Conservation (phyloP, 1,140 invertebrate genomes). For the Cyclina sinensis region DNA sequence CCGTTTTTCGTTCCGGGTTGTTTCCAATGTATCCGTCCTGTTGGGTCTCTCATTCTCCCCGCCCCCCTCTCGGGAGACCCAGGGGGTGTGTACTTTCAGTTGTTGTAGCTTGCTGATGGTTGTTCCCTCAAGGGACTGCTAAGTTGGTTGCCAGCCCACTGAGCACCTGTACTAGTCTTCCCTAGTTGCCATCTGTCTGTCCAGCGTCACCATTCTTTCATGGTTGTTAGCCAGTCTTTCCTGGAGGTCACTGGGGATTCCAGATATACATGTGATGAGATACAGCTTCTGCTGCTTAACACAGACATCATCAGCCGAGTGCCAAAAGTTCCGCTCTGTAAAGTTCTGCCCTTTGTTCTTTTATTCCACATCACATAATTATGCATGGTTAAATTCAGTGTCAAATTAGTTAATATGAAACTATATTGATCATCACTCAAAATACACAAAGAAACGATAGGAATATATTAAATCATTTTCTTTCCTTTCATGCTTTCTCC, state of each 20-base stretch:
- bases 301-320: too few relatives aligned
- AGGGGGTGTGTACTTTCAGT: neutral
- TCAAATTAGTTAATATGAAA: too few relatives aligned
- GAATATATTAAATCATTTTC: too few relatives aligned
- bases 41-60: neutral
- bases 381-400: too few relatives aligned
- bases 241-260: slow-evolving; percentile 65
- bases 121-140: neutral
- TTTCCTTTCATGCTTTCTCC: too few relatives aligned
- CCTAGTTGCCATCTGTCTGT: neutral
- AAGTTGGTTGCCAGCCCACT: neutral
- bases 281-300: too few relatives aligned
- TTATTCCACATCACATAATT: too few relatives aligned
- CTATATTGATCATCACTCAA: too few relatives aligned
- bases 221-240: slow-evolving; percentile 63
- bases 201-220: slow-evolving; percentile 9
- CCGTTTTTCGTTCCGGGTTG: neutral
- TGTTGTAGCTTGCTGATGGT: neutral
- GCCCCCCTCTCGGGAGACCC: slow-evolving; percentile 24
- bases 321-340: too few relatives aligned
- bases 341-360: too few relatives aligned
- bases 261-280: neutral
- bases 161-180: neutral
- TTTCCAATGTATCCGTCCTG: neutral
- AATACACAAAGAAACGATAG: too few relatives aligned